Evolutionary conservation across 2,113 vertebrate genomes (phyloP).

Genomic region (Abramis brama): DNA sequence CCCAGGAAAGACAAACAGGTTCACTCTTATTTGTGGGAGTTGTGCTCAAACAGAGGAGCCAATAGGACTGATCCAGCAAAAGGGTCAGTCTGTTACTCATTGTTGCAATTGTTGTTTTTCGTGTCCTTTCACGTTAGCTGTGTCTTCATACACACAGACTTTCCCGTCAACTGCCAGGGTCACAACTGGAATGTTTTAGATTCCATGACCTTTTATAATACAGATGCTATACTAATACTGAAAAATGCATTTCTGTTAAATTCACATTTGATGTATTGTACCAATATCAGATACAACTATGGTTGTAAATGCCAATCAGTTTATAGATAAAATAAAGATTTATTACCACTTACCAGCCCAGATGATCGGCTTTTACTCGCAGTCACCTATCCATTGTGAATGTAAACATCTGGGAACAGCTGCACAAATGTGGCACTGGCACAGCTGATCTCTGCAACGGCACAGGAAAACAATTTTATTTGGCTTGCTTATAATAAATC

Average conservation of each 20-base stretch:
- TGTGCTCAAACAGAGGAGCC: slow-evolving; percentile 66
- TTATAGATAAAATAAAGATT: neutral
- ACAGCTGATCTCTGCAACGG: slow-evolving; percentile 19
- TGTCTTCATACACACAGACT: slow-evolving; percentile 28
- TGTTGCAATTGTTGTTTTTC: slow-evolving; percentile 64
- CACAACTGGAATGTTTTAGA: slow-evolving; percentile 18
- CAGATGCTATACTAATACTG: neutral
- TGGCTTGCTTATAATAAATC: neutral
- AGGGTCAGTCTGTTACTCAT: slow-evolving; percentile 61
- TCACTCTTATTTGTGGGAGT: slow-evolving; percentile 68
- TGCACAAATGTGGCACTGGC: slow-evolving; percentile 40
- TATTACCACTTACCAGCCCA: slow-evolving; percentile 12
- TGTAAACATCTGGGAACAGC: slow-evolving; percentile 47
- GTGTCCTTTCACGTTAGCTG: slow-evolving; percentile 49
- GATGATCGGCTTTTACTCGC: slow-evolving; percentile 72
- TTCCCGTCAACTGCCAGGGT: slow-evolving; percentile 36
- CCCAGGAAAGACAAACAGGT: slow-evolving; percentile 78
- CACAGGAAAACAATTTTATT: neutral
- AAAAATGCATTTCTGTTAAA: neutral
- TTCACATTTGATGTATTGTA: slow-evolving; percentile 2
- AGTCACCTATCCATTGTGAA: slow-evolving; percentile 40
- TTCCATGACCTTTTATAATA: neutral
- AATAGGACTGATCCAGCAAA: slow-evolving; percentile 48
- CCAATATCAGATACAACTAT: neutral
- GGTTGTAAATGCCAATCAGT: neutral